Base-by-base conservation (phyloP, 2,797 vertebrate species). In the Alfaro cultratus region DNA sequence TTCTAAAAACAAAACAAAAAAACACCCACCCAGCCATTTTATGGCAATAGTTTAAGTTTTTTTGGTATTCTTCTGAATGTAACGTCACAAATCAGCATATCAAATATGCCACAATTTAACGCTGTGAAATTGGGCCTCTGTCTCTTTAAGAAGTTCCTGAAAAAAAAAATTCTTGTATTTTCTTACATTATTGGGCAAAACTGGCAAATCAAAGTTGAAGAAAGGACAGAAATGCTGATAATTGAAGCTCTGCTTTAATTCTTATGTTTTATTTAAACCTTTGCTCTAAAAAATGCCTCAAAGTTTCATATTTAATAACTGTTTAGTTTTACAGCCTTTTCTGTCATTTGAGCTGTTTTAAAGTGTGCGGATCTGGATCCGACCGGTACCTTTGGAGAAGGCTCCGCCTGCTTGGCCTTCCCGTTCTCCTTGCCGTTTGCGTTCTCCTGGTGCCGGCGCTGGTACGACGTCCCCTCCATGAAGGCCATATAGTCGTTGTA, bases 401-500 rank as follows among this genome's bases (percentile, higher is more conserved):
- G 99, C 85, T 98, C 97, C 4, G 88, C 95, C 90, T 96, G 95
- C 83, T 95, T 97, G 29, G 93, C 94, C 79, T 96, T 98, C 68
- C 94, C 94, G 0, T 97, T 97, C 92, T 97, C 97, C 85, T 97
- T 97, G 82, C 97, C 97, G 6, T 97, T 97, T 80, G 95, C 94
- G 3, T 90, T 93, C 88, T 97, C 96, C 43, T 96, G 88, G 77
- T 96, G 96, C 62, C 95, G 94, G 57, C 93, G 89, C 77, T 97
- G 96, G 88, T 96, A 97, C 78, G 95, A 92, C 34, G 96, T 96
- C 90, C 98, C 98, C 91, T 99, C 98, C 81, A 99, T 99, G 95
- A 99, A 99, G 83, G 96, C 96, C 91, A 96, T 97, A 95, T 99
- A 99, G 96, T 99, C 97, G 78, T 99, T 99, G 96, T 99, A 99